Base-by-base conservation (phyloP, 2,113 vertebrate species). In the Craseonycteris thonglongyai region DNA sequence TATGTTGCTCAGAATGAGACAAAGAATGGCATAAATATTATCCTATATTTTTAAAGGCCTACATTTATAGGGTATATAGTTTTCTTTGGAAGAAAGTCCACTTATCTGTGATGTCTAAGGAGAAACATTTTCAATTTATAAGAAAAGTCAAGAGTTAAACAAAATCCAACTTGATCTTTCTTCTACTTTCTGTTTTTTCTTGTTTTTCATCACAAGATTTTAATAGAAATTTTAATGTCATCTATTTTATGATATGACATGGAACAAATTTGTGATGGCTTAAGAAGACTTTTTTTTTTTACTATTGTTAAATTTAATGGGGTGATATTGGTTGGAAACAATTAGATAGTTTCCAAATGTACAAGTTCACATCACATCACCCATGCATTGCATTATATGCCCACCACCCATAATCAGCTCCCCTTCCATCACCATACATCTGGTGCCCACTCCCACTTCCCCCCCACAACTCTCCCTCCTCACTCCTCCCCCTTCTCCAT, bases 211-310 rank as follows among this genome's bases (percentile, higher is more conserved):
- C 26, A 8, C 14, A 49, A 88, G 30, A 84, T 14, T 90, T 92
- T 94, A 93, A 92, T 72, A 69, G 11, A 92, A 94, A 96, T 56
- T 85, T 95, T 95, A 89, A 79, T 94, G 68, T 89, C 93, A 94
- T 71, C 51, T 79, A 71, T 3, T 90, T 28, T 92, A 83, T 92
- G 95, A 90, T 92, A 83, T 92, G 95, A 90, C 80, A 84, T 56
- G 63, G 63, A 89, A 95, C 68, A 96, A 94, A 95, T 89, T 96
- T 72, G 16, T 96, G 69, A 96, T 95, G 94, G 90, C 81, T 96
- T 94, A n/a, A n/a, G n/a, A n/a, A n/a, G n/a, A n/a, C n/a, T n/a
- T n/a, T n/a, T n/a, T n/a, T n/a, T n/a, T n/a, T n/a, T n/a, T n/a
- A n/a, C n/a, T n/a, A n/a, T n/a, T n/a, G n/a, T n/a, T n/a, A n/a